A percentile compares a stretch with the other conserved stretches of the same genome.
Evolutionary conservation across 2,888 invertebrate genomes (phyloP).

Genomic region (Drosophila maculinotata): DNA sequence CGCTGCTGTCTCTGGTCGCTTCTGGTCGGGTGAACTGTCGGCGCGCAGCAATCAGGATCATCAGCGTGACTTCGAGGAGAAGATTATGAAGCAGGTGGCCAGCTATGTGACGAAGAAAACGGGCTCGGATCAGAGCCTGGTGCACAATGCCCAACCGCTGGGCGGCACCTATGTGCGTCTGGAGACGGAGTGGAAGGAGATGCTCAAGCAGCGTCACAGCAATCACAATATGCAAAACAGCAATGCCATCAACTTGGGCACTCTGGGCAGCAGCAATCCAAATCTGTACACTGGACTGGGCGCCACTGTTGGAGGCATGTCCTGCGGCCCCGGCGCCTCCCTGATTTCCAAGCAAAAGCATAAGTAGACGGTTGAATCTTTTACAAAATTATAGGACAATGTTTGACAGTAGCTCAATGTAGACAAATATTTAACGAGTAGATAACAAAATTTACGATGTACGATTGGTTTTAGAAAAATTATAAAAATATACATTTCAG

Average conservation of each 20-base stretch:
- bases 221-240: constrained; percentile 49
- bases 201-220: constrained; percentile 79
- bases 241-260: constrained; percentile 15
- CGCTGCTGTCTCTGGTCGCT: constrained; percentile 86
- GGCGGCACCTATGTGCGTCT: constrained; percentile 91
- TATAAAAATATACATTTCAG: background rate
- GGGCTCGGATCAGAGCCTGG: constrained; percentile 75
- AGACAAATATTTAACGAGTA: constrained; percentile 40
- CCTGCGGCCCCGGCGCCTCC: constrained; percentile 21
- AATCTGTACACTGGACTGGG: constrained; percentile 27
- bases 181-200: constrained; percentile 92
- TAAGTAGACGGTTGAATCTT: constrained; percentile 50
- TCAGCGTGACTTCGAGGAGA: constrained; percentile 93
- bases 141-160: constrained; percentile 64
- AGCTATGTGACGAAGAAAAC: constrained; percentile 83
- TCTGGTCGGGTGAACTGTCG: constrained; percentile 91
- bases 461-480: background rate
- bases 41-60: constrained; percentile 95
- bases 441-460: constrained; percentile 14
- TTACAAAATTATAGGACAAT: constrained; percentile 30
- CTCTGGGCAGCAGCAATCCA: constrained; percentile 27
- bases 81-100: constrained; percentile 87
- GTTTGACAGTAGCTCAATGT: constrained; percentile 22
- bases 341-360: constrained; percentile 68
- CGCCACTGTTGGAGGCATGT: constrained; percentile 29